Base-by-base conservation (phyloP, 1,140 invertebrate genomes). In the Neodiprion virginianus region DNA sequence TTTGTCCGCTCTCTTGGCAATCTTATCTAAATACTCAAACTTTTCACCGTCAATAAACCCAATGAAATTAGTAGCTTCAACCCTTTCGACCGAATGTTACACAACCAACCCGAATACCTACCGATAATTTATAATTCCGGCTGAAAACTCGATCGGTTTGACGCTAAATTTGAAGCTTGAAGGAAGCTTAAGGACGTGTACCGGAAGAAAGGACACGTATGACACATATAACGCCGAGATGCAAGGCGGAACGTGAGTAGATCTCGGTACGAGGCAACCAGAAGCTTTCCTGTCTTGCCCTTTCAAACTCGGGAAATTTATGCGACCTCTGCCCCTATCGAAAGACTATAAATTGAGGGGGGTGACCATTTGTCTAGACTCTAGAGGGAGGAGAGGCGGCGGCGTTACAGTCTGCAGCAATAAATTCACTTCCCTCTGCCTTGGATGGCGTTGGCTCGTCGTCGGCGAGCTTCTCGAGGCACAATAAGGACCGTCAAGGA, bases 361-460 rank as follows among this genome's bases (percentile, higher is more conserved):
- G 61, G 67, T 21, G 67, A 69, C 67, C 67, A 69, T 69, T 69
- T 69, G 67, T 69, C 14, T 69, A 69, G 40, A 47, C 53, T 61
- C 53, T 17, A 8, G 53, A 61, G n/a, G 53, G 11, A 61, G 11
- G 28, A 40, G 7, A 21, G 12, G 61, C 17, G 61, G 21, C 67
- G 17, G 67, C 21, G 67, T 69, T 23, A 47, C 67, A 69, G 4
- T 5, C 53, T 61, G n/a, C n/a, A 61, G 67, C 67, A 69, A 69
- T 69, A 69, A 69, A 69, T 69, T 69, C 4, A 69, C 40, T 69
- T 47, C 67, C 67, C 23, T 12, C 10, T 23, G 61, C 12, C 4
- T 17, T 14, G 61, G 7, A 14, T 65, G 7, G 12, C 17, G 17
- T 5, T 14, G 61, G 2, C 17, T 65, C 61, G 17, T 14, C 12